Percentiles rank a stretch among this genome's conserved stretches.
These are phyloP conservation scores for Idaea straminata DNA, from an alignment of 2,888 invertebrate genomes.

Conservation along the genomic window DNA sequence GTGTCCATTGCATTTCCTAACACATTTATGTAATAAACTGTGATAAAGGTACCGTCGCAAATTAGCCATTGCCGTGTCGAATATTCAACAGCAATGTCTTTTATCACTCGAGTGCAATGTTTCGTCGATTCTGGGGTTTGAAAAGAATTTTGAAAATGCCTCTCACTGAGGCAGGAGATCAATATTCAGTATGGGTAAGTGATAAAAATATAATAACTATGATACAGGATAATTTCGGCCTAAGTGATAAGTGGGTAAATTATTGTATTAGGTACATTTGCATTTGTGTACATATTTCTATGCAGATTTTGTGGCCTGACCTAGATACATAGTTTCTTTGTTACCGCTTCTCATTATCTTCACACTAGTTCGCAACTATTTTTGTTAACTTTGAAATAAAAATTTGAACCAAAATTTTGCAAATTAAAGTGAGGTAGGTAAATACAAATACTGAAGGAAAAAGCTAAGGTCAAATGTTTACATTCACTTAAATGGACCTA, in stretches of 20 bases:
- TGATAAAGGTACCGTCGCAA: too few species aligned
- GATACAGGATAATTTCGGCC: background rate
- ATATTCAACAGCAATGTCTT: slow-evolving; percentile 47
- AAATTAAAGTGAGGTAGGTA: background rate
- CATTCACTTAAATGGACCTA: background rate
- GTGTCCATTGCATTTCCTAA: too few species aligned
- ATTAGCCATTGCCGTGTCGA: slow-evolving; percentile 40
- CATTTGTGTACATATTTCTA: background rate
- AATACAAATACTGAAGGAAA: background rate
- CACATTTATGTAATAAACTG: too few species aligned
- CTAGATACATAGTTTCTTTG: background rate
- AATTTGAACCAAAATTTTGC: background rate
- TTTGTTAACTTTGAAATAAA: background rate
- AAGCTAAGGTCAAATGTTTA: background rate
- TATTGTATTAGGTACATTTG: background rate
- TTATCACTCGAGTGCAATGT: slow-evolving; percentile 42
- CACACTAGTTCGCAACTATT: background rate
- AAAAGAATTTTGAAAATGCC: slow-evolving; percentile 81
- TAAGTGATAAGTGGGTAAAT: background rate
- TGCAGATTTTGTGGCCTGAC: slow-evolving; percentile 5
- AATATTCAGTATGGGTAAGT: slow-evolving; percentile 83
- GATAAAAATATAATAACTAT: slow-evolving; percentile 13
- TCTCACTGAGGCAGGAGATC: slow-evolving; percentile 70
- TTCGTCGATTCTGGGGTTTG: slow-evolving; percentile 55
- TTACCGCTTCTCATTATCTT: background rate